These are phyloP conservation scores for Archips crataeganus DNA, from an alignment of 2,888 invertebrate genomes.

Conservation along the genomic window DNA sequence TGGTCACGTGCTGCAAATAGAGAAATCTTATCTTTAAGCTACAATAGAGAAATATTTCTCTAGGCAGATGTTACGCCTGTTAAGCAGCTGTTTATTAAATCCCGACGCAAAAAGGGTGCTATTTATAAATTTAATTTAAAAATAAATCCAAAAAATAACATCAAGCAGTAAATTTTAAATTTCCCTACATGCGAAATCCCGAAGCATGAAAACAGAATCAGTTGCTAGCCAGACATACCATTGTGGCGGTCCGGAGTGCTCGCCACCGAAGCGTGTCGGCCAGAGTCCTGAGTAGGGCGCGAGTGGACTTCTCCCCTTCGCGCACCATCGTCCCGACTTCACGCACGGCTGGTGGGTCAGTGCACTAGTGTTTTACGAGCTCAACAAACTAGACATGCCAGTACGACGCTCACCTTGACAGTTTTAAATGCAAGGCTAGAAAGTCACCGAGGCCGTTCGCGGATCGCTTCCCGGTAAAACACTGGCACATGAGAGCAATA, in stretches of 20 bases:
- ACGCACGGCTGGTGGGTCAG: conserved; percentile 81
- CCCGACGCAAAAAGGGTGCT: too few relatives aligned
- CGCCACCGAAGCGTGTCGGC: conserved; percentile 80
- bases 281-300: conserved; percentile 78
- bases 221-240: conserved; percentile 68
- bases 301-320: conserved; percentile 77
- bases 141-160: background rate
- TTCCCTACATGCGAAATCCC: background rate
- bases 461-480: conserved; percentile 39
- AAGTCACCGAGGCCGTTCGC: conserved; percentile 45
- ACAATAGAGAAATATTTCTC: too few relatives aligned
- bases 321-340: conserved; percentile 81
- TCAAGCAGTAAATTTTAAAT: conserved; percentile 10
- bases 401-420: conserved; percentile 58
- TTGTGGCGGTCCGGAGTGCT: conserved; percentile 69
- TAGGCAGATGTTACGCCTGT: too few relatives aligned
- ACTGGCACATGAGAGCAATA: conserved; percentile 23
- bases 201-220: conserved; percentile 46
- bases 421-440: conserved; percentile 66
- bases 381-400: conserved; percentile 56
- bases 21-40: too few relatives aligned
- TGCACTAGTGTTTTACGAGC: conserved; percentile 66
- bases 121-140: background rate
- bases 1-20: too few relatives aligned
- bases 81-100: conserved; percentile 1